Percentiles rank a stretch among this genome's conserved stretches.
phyloP scores from a whole-genome alignment of 2,797 vertebrate species.

The Menidia menidia region DNA sequence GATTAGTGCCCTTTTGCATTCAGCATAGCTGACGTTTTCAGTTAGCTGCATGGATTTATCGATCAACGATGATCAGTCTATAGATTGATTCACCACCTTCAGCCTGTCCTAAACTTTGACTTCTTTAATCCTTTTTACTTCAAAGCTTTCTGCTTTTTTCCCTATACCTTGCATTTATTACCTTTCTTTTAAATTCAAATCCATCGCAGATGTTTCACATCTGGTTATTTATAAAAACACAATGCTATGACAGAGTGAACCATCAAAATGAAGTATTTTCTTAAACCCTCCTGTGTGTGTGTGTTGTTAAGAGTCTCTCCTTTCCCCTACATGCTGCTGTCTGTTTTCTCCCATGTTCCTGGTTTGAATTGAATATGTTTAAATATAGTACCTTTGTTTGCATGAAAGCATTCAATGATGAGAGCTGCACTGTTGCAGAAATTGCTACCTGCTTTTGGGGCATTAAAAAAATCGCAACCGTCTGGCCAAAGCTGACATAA shows the following conservation, averaged over 20 bases:
- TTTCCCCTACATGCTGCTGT: background rate
- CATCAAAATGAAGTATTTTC: background rate
- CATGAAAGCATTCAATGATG: conserved; percentile 21
- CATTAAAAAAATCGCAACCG: conserved; percentile 57
- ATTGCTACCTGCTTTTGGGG: conserved; percentile 43
- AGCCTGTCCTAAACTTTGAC: conserved; percentile 17
- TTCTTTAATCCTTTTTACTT: conserved; percentile 33
- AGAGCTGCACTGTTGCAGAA: conserved; percentile 34
- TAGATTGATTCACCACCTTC: conserved; percentile 60
- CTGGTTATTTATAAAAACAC: background rate
- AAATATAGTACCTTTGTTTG: conserved; percentile 16
- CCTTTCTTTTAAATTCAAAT: conserved; percentile 9
- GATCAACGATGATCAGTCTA: conserved; percentile 52
- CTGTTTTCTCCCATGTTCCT: background rate
- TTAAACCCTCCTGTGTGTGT: background rate
- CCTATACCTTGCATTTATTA: background rate
- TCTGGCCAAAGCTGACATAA: conserved; percentile 60
- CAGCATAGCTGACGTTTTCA: conserved; percentile 39
- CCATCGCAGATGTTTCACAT: background rate
- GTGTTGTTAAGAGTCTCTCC: too few species aligned
- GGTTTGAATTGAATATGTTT: conserved; percentile 41
- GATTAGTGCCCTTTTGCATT: conserved; percentile 22
- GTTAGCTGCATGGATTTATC: conserved; percentile 35
- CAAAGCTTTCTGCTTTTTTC: conserved; percentile 18
- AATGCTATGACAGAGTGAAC: background rate